phyloP scores from a whole-genome alignment of 2,113 vertebrate species.

The Boleophthalmus pectinirostris region DNA sequence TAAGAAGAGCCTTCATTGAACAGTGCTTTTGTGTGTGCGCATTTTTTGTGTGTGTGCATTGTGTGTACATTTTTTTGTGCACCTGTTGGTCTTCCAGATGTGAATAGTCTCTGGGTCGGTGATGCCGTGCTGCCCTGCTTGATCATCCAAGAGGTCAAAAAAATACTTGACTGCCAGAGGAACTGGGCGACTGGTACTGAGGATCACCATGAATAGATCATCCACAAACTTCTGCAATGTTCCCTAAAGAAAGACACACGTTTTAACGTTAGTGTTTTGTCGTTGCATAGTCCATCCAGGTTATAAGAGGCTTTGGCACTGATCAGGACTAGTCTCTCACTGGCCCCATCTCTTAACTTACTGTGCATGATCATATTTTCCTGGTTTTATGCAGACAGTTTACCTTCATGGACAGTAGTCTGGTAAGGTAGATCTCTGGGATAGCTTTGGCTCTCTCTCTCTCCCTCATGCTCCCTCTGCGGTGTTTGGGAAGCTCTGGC shows the following conservation, averaged over 20 bases:
- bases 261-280: background rate
- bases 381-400: background rate
- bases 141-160: slow-evolving; percentile 95
- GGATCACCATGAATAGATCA: slow-evolving; percentile 95
- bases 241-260: slow-evolving; percentile 74
- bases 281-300: background rate
- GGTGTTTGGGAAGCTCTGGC: slow-evolving; percentile 92
- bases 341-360: too few relatives aligned
- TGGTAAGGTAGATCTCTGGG: slow-evolving; percentile 96
- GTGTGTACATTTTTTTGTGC: background rate
- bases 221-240: slow-evolving; percentile 98
- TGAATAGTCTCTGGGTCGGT: slow-evolving; percentile 93
- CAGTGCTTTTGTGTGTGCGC: background rate
- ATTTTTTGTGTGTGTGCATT: too few relatives aligned
- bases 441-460: slow-evolving; percentile 95
- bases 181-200: slow-evolving; percentile 91
- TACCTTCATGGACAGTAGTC: slow-evolving; percentile 99
- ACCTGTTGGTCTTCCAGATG: slow-evolving; percentile 99
- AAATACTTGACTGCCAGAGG: slow-evolving; percentile 97
- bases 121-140: slow-evolving; percentile 88
- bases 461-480: slow-evolving; percentile 91
- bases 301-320: background rate
- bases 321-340: too few relatives aligned
- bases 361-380: background rate
- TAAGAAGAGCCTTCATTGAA: background rate